These are phyloP conservation scores for Sphenopsis melanotis DNA, from an alignment of 2,797 vertebrate species.

Conservation along the genomic window DNA sequence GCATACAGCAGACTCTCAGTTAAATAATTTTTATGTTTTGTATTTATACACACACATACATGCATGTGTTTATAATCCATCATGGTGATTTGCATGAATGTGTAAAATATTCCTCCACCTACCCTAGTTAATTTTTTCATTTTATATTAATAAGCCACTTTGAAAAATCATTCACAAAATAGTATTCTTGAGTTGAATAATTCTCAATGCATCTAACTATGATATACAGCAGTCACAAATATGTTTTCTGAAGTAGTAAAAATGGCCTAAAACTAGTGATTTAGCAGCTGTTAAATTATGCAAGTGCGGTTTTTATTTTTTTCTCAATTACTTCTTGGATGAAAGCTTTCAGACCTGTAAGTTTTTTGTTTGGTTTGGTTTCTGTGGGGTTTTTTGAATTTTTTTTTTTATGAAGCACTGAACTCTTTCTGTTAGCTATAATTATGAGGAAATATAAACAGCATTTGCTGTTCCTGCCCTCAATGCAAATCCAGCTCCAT, in stretches of 20 bases:
- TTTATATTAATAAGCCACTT: constrained; percentile 30
- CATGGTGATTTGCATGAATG: constrained; percentile 25
- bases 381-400: not conserved
- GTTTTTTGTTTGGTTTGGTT: not conserved
- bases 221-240: not conserved
- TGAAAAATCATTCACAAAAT: constrained; percentile 50
- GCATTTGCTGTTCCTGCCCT: constrained; percentile 13
- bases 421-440: not conserved
- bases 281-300: constrained; percentile 10
- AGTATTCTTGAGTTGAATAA: constrained; percentile 11
- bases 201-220: not conserved
- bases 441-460: not conserved
- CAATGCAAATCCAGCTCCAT: not conserved
- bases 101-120: constrained; percentile 37
- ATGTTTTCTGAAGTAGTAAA: not conserved
- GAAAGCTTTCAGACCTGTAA: constrained; percentile 22
- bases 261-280: not conserved
- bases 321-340: not conserved
- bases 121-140: constrained; percentile 43
- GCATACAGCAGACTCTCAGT: not conserved
- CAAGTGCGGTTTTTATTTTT: not conserved
- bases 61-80: not conserved
- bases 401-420: constrained; percentile 20
- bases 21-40: constrained; percentile 25
- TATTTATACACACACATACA: not conserved